Base-by-base conservation (phyloP, 1,140 invertebrate species). In the Battus philenor region DNA sequence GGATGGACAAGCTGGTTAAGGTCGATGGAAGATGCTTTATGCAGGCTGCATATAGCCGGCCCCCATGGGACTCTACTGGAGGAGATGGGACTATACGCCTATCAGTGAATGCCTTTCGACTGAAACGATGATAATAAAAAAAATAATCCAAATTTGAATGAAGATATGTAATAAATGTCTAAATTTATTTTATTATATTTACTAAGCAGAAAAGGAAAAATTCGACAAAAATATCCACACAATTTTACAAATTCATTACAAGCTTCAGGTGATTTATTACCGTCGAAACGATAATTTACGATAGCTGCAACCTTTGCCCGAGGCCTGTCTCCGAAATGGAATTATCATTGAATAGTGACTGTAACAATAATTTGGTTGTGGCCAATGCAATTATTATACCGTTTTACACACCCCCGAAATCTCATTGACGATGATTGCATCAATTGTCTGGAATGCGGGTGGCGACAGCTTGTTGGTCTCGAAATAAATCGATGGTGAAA, bases 371-470 rank as follows among this genome's bases (percentile, higher is more conserved):
- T 78, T 76, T 64, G 47, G 67, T 67, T 76, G 75, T 70, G 70
- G 72, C 69, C 73, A 74, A 80, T 77, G 70, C 77, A 84, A 81
- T 81, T 84, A 75, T 50, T 52, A 68, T 77, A 56, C 68, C 61
- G 66, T 76, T 78, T 75, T 74, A 76, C 68, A 61, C 68, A 64
- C 70, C 70, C 38, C 74, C 72, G 64, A 84, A 81, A 84, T 84
- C 72, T 79, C 77, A 71, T 82, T 79, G 72, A 47, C 61, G 69
- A 76, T 82, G 76, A 84, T 84, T 84, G 76, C 74, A 66, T 69
- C 78, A 84, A 84, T 84, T 84, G 80, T 82, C 60, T 68, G 49
- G 53, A 56, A 84, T 84, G 80, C 80, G 80, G 80, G 78, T 71
- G 73, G 49, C 62, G 77, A 81, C 70, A 68, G 73, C 69, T 75